A percentile compares a stretch with the other conserved stretches of the same genome.
These are phyloP conservation scores for Pseudomyrmex gracilis DNA, from an alignment of 1,140 invertebrate species.

Conservation along the genomic window DNA sequence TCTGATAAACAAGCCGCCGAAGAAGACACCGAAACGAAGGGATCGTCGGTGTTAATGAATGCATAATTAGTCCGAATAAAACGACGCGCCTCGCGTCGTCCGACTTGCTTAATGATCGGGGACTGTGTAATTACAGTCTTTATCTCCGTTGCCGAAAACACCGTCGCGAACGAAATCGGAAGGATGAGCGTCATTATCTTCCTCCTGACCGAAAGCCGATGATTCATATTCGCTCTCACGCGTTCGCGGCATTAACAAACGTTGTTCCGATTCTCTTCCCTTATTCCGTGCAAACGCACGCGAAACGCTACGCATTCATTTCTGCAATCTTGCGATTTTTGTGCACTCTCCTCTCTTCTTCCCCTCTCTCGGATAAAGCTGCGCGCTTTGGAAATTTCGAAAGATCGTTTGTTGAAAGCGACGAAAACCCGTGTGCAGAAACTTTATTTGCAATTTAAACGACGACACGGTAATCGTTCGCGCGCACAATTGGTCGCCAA, in stretches of 20 bases:
- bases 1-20: constrained; percentile 28
- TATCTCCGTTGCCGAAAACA: constrained; percentile 36
- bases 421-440: too few relatives aligned
- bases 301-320: too few relatives aligned
- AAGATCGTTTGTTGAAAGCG: background rate
- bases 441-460: background rate
- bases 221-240: background rate
- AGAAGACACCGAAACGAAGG: constrained; percentile 19
- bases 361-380: background rate
- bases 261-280: background rate
- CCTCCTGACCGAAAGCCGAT: background rate
- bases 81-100: constrained; percentile 6
- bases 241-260: background rate
- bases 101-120: constrained; percentile 57
- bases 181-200: background rate
- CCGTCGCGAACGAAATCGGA: constrained; percentile 7
- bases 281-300: too few relatives aligned
- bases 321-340: too few relatives aligned
- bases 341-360: too few relatives aligned
- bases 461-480: too few relatives aligned
- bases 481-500: background rate
- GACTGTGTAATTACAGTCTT: constrained; percentile 39
- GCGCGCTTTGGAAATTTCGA: too few relatives aligned
- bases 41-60: constrained; percentile 36
- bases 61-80: constrained; percentile 50